A percentile compares a stretch with the other conserved stretches of the same genome.
These are phyloP conservation scores for Macrochelys suwanniensis DNA, from an alignment of 2,797 vertebrate genomes.

Conservation along the genomic window DNA sequence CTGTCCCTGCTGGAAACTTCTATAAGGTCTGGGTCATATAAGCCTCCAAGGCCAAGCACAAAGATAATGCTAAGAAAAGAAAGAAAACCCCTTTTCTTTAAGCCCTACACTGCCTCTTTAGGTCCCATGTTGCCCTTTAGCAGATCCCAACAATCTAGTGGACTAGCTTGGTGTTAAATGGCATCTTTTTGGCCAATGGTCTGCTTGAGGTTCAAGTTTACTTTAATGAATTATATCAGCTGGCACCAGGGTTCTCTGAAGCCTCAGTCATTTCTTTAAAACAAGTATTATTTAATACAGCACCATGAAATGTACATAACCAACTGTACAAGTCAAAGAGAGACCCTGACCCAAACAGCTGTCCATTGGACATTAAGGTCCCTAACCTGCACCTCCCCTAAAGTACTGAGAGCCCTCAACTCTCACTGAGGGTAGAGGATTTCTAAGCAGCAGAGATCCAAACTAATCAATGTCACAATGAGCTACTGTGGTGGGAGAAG, in stretches of 20 bases:
- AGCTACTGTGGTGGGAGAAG: neutral
- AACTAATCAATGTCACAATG: neutral
- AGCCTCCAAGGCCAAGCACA: neutral
- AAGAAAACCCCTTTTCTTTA: neutral
- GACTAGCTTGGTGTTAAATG: neutral
- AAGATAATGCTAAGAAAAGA: neutral
- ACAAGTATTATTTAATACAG: neutral
- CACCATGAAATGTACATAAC: neutral
- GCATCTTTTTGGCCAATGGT: neutral
- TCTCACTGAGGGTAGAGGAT: neutral
- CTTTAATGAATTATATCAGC: constrained; percentile 7
- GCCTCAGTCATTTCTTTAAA: neutral
- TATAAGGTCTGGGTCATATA: neutral
- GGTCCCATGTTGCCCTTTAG: neutral
- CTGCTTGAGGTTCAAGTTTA: neutral
- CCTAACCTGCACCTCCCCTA: neutral
- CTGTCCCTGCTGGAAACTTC: neutral
- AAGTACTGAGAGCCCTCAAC: neutral
- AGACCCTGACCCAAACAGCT: neutral
- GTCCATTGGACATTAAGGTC: too few species aligned
- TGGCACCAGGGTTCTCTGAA: neutral
- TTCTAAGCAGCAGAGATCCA: neutral
- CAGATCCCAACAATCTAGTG: neutral
- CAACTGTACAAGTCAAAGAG: neutral
- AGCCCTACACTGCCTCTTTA: neutral